Evolutionary conservation across 2,888 invertebrate genomes (phyloP).

Genomic region (Entomobrya proxima): DNA sequence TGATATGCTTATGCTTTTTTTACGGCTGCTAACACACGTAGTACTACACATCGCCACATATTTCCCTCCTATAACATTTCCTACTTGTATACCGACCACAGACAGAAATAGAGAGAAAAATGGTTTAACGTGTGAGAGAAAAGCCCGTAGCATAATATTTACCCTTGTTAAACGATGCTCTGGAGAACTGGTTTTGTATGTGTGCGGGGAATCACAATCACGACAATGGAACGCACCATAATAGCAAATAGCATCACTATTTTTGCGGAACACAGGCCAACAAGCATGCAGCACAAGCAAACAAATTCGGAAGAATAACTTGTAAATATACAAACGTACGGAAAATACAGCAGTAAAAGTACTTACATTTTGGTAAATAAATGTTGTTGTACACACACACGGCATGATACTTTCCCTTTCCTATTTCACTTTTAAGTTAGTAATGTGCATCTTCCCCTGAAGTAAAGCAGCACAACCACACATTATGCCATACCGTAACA

Average conservation of each 20-base stretch:
- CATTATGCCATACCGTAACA: background rate
- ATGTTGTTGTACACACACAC: too few species aligned
- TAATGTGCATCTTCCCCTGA: background rate
- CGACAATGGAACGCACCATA: background rate
- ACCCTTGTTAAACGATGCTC: slow-evolving; percentile 60
- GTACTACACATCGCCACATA: background rate
- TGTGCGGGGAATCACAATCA: slow-evolving; percentile 50
- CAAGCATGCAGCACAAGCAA: background rate
- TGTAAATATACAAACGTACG: background rate
- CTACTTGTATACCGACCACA: background rate
- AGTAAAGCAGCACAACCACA: background rate
- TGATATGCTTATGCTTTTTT: background rate
- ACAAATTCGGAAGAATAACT: background rate
- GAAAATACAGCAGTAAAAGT: too few species aligned
- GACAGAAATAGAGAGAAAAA: background rate
- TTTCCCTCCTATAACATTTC: background rate
- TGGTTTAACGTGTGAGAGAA: slow-evolving; percentile 25
- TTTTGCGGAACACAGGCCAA: background rate
- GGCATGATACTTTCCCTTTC: too few species aligned
- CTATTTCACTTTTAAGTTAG: too few species aligned
- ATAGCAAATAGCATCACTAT: too few species aligned
- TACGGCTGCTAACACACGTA: background rate
- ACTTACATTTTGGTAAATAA: too few species aligned
- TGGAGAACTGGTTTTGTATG: slow-evolving; percentile 48
- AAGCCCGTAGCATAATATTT: slow-evolving; percentile 56